Evolutionary conservation across 1,140 invertebrate genomes (phyloP).

Genomic region (Solenopsis fugax): DNA sequence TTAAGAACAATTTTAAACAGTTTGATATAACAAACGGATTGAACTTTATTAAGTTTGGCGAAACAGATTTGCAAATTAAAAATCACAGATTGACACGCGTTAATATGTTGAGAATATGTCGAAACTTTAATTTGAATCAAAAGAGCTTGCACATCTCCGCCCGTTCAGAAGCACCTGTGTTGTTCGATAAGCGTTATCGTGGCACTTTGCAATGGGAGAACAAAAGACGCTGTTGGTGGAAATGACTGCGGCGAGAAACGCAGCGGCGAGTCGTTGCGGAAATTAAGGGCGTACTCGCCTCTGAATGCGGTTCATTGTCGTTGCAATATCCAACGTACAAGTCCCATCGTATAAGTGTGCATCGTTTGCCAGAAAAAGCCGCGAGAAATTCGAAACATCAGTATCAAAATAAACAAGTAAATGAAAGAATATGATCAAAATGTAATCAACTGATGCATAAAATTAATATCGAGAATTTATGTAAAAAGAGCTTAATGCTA

Average conservation of each 20-base stretch:
- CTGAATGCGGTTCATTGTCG: constrained; percentile 6
- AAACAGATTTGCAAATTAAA: constrained; percentile 6
- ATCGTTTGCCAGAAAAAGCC: constrained; percentile 10
- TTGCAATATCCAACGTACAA: background rate
- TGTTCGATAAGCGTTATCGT: constrained; percentile 52
- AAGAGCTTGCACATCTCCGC: constrained; percentile 5
- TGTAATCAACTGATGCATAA: background rate
- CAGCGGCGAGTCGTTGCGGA: constrained; percentile 40
- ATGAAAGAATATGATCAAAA: background rate
- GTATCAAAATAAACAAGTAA: background rate
- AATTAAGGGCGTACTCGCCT: constrained; percentile 42
- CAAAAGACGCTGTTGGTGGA: constrained; percentile 43
- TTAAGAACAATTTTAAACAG: background rate
- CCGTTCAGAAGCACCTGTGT: constrained; percentile 39
- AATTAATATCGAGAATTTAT: background rate
- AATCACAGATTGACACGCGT: constrained; percentile 16
- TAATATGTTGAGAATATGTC: background rate
- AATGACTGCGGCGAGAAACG: constrained; percentile 40
- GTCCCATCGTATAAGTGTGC: background rate
- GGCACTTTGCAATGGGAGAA: constrained; percentile 38
- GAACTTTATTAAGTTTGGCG: background rate
- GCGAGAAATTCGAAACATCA: background rate
- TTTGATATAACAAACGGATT: constrained; percentile 5
- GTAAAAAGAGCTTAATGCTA: background rate
- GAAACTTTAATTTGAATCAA: constrained; percentile 8